Percentiles rank a stretch among this genome's conserved stretches.
Conservation (phyloP, 2,113 vertebrate genomes). For the Amphilophus citrinellus region DNA sequence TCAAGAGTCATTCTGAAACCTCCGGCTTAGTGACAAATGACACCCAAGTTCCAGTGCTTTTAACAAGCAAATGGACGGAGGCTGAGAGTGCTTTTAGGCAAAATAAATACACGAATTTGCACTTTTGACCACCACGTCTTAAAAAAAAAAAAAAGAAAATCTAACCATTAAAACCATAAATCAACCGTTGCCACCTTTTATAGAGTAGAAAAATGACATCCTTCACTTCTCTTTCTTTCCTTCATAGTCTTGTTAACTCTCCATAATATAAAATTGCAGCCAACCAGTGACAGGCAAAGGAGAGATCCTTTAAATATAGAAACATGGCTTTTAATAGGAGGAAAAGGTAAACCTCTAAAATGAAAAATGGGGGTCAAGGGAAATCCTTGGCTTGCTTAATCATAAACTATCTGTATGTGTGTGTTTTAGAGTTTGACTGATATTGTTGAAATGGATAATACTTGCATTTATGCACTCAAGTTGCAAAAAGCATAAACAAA, state of each 20-base stretch:
- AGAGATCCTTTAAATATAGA: conserved; percentile 30
- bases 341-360: neutral
- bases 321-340: conserved; percentile 53
- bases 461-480: neutral
- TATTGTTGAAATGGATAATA: conserved; percentile 2
- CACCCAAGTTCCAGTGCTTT: conserved; percentile 34
- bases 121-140: conserved; percentile 29
- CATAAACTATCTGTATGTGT: neutral
- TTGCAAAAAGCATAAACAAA: neutral
- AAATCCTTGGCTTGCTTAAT: conserved; percentile 44
- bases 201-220: conserved; percentile 54
- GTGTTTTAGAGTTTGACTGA: conserved; percentile 24
- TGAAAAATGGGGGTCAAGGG: neutral
- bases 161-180: conserved; percentile 18
- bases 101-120: conserved; percentile 36
- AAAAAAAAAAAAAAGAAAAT: neutral
- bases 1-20: conserved; percentile 41
- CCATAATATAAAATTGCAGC: conserved; percentile 50
- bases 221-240: conserved; percentile 31
- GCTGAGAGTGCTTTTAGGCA: conserved; percentile 38
- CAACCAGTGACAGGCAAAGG: conserved; percentile 32
- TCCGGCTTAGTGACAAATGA: conserved; percentile 33
- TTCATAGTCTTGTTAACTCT: conserved; percentile 28
- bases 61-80: conserved; percentile 36
- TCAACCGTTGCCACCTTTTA: conserved; percentile 29